Conservation (phyloP, 2,113 vertebrate genomes). For the Cranoglanis bouderius region DNA sequence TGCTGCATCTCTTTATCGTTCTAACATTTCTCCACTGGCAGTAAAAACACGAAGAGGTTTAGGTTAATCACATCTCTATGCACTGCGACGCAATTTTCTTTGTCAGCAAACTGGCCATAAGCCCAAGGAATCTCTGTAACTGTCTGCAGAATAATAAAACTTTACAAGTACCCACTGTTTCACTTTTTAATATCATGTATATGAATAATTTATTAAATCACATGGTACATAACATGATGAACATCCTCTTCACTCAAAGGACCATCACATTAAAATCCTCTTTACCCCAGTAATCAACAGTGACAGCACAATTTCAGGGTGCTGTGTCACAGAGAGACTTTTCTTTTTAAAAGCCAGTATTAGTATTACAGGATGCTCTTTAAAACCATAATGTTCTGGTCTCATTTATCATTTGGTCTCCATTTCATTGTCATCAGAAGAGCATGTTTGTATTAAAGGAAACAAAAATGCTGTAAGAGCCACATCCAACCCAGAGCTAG, state of each 20-base stretch:
- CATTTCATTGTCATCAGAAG: slow-evolving; percentile 51
- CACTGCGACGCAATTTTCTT: not conserved
- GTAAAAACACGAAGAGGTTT: not conserved
- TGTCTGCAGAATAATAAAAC: slow-evolving; percentile 55
- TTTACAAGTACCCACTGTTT: slow-evolving; percentile 49
- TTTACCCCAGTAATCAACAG: slow-evolving; percentile 56
- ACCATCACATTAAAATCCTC: slow-evolving; percentile 65
- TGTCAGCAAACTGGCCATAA: slow-evolving; percentile 12
- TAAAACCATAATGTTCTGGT: slow-evolving; percentile 58
- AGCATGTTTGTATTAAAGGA: slow-evolving; percentile 46
- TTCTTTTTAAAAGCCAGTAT: slow-evolving; percentile 46
- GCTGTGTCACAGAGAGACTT: slow-evolving; percentile 37
- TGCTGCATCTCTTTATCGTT: not conserved
- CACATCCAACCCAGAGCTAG: slow-evolving; percentile 57
- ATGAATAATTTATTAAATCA: slow-evolving; percentile 80
- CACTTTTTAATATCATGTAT: slow-evolving; percentile 62
- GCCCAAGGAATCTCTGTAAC: slow-evolving; percentile 19
- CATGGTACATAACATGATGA: slow-evolving; percentile 69
- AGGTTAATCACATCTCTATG: slow-evolving; percentile 1
- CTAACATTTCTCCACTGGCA: not conserved
- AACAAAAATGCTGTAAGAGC: slow-evolving; percentile 53
- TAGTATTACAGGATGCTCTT: slow-evolving; percentile 56
- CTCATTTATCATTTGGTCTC: slow-evolving; percentile 64
- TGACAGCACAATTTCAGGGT: slow-evolving; percentile 49
- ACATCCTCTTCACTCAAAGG: slow-evolving; percentile 57